A percentile compares a stretch with the other conserved stretches of the same genome.
Evolutionary conservation across 2,797 vertebrate genomes (phyloP).

Genomic region (Chloroceryle amazona): DNA sequence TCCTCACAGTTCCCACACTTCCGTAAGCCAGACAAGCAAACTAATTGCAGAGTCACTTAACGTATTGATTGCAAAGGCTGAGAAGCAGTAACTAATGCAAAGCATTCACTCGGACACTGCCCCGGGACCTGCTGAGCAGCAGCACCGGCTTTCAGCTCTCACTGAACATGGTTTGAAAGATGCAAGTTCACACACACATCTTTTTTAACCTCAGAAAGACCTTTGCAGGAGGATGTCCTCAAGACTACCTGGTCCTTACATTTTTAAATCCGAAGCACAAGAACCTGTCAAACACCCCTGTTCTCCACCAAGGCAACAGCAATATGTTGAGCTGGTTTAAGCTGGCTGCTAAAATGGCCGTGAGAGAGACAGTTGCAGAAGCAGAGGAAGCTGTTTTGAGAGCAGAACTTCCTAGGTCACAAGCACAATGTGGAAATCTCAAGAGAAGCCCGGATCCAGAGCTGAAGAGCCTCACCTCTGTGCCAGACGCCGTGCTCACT

Average conservation of each 20-base stretch:
- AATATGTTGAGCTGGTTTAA: rapidly evolving
- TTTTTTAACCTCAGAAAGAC: neutral
- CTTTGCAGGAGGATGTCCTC: neutral
- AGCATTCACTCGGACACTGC: neutral
- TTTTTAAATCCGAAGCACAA: neutral
- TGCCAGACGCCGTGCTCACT: rapidly evolving
- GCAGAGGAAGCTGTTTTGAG: neutral
- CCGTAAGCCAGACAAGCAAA: neutral
- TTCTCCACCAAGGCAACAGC: neutral
- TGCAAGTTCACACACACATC: rapidly evolving
- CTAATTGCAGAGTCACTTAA: neutral
- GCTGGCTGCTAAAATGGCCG: neutral
- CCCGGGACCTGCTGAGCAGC: neutral
- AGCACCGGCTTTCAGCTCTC: neutral
- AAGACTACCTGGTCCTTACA: neutral
- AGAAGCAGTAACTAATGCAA: neutral
- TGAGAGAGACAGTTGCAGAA: neutral
- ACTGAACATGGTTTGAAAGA: rapidly evolving
- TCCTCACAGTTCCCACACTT: neutral
- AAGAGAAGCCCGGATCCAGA: neutral
- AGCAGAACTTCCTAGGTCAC: neutral
- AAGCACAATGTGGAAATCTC: neutral
- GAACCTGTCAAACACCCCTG: neutral
- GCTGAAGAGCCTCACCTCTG: neutral
- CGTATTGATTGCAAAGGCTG: neutral